phyloP scores from a whole-genome alignment of 2,113 vertebrate species.

The Thunnus thynnus region DNA sequence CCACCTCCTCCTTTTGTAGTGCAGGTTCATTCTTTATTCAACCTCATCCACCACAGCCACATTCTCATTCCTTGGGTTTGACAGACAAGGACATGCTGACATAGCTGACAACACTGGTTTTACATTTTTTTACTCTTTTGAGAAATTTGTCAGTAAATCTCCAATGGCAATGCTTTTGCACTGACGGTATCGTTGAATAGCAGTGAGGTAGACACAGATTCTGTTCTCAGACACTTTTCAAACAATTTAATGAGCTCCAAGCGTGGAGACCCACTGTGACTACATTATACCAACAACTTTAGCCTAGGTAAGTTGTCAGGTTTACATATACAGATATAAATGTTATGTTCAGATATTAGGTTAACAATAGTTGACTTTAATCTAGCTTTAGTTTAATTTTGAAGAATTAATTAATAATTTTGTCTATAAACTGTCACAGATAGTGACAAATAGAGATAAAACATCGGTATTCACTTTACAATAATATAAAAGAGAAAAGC shows the following conservation, averaged over 20 bases:
- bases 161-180: slow-evolving; percentile 46
- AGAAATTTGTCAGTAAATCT: slow-evolving; percentile 57
- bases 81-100: slow-evolving; percentile 61
- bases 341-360: not conserved
- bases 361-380: not conserved
- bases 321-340: not conserved
- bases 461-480: not conserved
- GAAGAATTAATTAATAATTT: not conserved
- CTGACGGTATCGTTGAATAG: slow-evolving; percentile 8
- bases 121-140: slow-evolving; percentile 28
- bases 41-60: slow-evolving; percentile 20
- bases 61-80: slow-evolving; percentile 36
- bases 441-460: not conserved
- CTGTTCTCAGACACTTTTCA: slow-evolving; percentile 29
- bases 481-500: too few relatives aligned
- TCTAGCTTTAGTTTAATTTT: not conserved
- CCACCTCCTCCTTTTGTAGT: slow-evolving; percentile 39
- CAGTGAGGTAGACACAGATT: slow-evolving; percentile 22
- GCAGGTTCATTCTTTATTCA: slow-evolving; percentile 61
- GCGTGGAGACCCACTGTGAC: not conserved
- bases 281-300: not conserved
- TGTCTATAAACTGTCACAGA: not conserved
- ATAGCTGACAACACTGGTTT: slow-evolving; percentile 51
- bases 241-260: slow-evolving; percentile 27
- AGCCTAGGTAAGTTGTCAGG: not conserved